Evolutionary conservation across 1,140 invertebrate genomes (phyloP).

Genomic region (Orius laevigatus): DNA sequence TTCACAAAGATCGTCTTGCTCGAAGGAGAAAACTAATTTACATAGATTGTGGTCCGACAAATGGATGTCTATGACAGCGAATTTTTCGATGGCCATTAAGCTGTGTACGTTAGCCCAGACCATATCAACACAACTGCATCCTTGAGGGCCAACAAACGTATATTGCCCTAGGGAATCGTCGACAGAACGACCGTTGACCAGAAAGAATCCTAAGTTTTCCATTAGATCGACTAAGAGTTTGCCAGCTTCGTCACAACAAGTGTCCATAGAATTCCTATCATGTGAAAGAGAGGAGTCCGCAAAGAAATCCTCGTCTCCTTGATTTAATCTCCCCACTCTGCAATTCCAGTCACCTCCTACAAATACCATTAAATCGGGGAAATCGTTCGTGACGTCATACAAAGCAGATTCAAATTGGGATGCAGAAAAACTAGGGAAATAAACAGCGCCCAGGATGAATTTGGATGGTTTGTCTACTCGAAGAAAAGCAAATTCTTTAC

Average conservation of each 20-base stretch:
- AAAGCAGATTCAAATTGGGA: not conserved
- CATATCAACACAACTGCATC: not conserved
- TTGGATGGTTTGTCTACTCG: not conserved
- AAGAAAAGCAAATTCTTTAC: not conserved
- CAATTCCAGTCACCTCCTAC: conserved; percentile 1
- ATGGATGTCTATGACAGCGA: not conserved
- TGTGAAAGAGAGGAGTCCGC: not conserved
- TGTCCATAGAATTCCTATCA: not conserved
- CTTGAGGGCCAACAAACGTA: not conserved
- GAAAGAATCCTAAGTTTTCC: conserved; percentile 5
- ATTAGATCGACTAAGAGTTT: not conserved
- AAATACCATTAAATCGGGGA: not conserved
- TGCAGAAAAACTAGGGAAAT: not conserved
- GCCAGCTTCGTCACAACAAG: not conserved
- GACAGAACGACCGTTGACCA: not conserved
- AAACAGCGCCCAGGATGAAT: not conserved
- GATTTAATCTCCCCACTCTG: not conserved
- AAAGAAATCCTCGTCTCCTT: conserved; percentile 3
- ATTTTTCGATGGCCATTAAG: not conserved
- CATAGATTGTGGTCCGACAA: not conserved
- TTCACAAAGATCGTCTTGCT: no score
- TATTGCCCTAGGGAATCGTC: not conserved
- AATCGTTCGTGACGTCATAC: not conserved
- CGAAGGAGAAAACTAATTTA: no score
- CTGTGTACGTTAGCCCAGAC: not conserved